Base-by-base conservation (phyloP, 2,113 vertebrate species). In the Vireo altiloquus region DNA sequence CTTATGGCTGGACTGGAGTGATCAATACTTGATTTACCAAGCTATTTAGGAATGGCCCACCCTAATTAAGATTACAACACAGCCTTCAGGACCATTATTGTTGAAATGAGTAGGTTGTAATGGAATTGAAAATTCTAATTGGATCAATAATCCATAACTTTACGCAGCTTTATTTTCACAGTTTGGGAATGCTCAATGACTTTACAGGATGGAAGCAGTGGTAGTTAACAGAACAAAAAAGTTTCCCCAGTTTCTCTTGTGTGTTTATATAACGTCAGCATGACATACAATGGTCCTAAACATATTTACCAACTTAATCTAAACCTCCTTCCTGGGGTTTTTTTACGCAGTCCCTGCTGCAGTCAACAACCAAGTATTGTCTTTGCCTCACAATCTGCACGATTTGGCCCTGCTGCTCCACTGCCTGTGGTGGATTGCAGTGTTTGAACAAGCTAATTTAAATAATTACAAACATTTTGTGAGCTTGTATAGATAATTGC, bases 11-110 rank as follows among this genome's bases (percentile, higher is more conserved):
- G 79, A 57, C 93, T 94, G 42, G 89, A 86, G 86, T 94, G 94
- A 97, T 98, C 97, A 97, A 96, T 98, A 97, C 71, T 94, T 97
- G 97, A 98, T 97, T 98, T 98, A 96, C 97, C 97, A 97, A 96
- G 94, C 97, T 96, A 95, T 97, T 96, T 97, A 97, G 92, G 95
- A 98, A 72, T 92, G 77, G 87, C 90, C 95, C 96, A 89, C 96
- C 96, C 94, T 97, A 96, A 98, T 98, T 98, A 98, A 98, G 97
- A 96, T 98, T 96, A 97, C 96, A 96, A 82, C 77, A 77, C 90
- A 82, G 96, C 82, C 97, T 95, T 95, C 42, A 83, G 84, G 87
- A 93, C 91, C 94, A 87, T 97, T 95, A 91, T 97, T 97, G 91
- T 97, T 97, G 95, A 98, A 97, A 97, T 96, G 92, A 97, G 89